Evolutionary conservation across 2,888 invertebrate genomes (phyloP).

Genomic region (Barypeithes pellucidus): DNA sequence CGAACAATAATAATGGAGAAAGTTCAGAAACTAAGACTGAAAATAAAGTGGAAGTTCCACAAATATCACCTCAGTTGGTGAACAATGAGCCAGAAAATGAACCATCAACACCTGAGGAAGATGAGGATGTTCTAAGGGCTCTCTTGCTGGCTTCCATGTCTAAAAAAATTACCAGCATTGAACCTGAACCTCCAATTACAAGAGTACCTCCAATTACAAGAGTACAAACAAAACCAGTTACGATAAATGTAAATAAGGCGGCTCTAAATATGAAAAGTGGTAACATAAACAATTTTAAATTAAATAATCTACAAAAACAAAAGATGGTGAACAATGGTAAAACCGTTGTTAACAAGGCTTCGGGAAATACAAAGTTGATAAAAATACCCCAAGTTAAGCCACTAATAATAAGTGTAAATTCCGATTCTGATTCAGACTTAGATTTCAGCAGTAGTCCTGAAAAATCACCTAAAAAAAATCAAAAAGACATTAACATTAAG

Average conservation of each 20-base stretch:
- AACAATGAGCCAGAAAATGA: slow-evolving; percentile 14
- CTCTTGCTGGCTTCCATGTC: slow-evolving; percentile 75
- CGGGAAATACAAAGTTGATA: slow-evolving; percentile 30
- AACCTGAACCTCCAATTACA: slow-evolving; percentile 13
- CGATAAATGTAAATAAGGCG: slow-evolving; percentile 12
- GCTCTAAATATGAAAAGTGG: slow-evolving; percentile 12
- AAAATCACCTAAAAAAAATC: slow-evolving; percentile 34
- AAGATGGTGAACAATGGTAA: slow-evolving; percentile 43
- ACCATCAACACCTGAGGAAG: slow-evolving; percentile 70
- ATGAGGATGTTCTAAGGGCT: slow-evolving; percentile 76
- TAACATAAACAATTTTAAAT: slow-evolving; percentile 34
- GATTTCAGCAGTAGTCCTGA: slow-evolving; percentile 56
- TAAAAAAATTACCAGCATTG: slow-evolving; percentile 71
- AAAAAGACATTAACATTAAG: neutral
- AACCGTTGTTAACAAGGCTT: slow-evolving; percentile 1
- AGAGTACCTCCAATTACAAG: neutral
- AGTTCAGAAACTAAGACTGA: slow-evolving; percentile 16
- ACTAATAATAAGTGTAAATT: slow-evolving; percentile 65
- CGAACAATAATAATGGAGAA: slow-evolving; percentile 46
- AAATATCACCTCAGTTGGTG: slow-evolving; percentile 47
- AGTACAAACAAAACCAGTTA: slow-evolving; percentile 12
- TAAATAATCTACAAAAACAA: slow-evolving; percentile 53
- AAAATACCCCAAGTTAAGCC: slow-evolving; percentile 64
- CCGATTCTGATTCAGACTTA: slow-evolving; percentile 65
- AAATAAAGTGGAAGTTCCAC: slow-evolving; percentile 10